Evolutionary conservation across 2,888 invertebrate species (phyloP), one percentile per base, ranked within the genome.

Genomic region (Hyppa rectilinea): DNA sequence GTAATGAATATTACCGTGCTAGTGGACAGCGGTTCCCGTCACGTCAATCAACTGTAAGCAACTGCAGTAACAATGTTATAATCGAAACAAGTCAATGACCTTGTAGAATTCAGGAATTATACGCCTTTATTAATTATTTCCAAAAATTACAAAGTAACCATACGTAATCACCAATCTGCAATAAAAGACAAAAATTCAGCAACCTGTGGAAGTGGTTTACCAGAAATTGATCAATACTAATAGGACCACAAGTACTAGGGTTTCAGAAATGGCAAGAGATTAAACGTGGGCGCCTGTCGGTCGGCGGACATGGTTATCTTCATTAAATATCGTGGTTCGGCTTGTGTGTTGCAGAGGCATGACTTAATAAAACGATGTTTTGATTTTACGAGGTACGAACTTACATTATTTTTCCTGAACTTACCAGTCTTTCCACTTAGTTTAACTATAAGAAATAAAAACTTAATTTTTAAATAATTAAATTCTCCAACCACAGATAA

Each of bases 151-250:
- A n/a, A n/a, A n/a, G n/a, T n/a, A n/a, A 38, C 4, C 31, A 26
- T 58, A 14, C 20, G 4, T 43, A n/a, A 9, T 26, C 34, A n/a
- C 5, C n/a, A 26, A 34, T 5, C 10, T 17, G 17, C 14, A 43
- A 23, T 17, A 70, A 26, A 26, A 36, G 20, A 29, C 2, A 63
- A 52, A 71, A 72, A 20, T 3, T 23, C 5, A 40, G 7, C 52
- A 26, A 75, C 45, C 45, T 55, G 40, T 43, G 1, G 20, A 45
- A 56, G 26, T 50, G 34, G 49, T 72, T 50, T 50, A 67, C 60
- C 52, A 68, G 55, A 78, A 82, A 66, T 82, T 68, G 65, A 68
- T 73, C 82, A 68, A 80, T 80, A 78, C 59, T 53, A 78, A 79
- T 80, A 66, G 62, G 74, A 78, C 47, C 79, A 82, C 43, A 65